Base-by-base conservation (phyloP, 2,888 invertebrate genomes). In the Pogonocherus hispidulus region DNA sequence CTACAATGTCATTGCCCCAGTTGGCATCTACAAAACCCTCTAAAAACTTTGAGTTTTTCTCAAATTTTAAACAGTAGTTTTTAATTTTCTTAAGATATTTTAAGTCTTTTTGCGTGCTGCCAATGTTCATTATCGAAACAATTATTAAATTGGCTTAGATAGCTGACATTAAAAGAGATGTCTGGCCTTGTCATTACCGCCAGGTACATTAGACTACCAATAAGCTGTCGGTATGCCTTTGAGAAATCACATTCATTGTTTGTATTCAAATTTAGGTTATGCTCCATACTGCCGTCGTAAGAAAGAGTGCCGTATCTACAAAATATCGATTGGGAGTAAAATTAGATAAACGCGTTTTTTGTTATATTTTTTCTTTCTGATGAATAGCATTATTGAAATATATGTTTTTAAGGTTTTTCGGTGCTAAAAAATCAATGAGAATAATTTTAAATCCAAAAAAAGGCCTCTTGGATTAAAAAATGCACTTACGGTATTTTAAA, bases 1-100 rank as follows among this genome's bases (percentile, higher is more conserved):
- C 65, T 8, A 23, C 2, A 18, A 8, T 16, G 47, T 62, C 41
- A 22, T 49, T 52, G 9, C 68, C 76, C 77, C 75, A 76, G 66
- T 78, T 78, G 9, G 78, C 78, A 69, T 78, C 78, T 18, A 75
- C 76, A 75, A 44, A 76, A 8, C 72, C 75, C 11, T 59, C 55
- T 20, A 76, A 11, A 51, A n/a, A 8, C 9, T 20, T 20, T 22
- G 4, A 8, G 11, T 23, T 6, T 51, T 51, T 51, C 11, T 20
- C 59, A 44, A 19, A 57, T 18, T 3, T 19, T 32, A 22, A 23
- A 51, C 51, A 8, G 22, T 20, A 51, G 22, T 22, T 47, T 19
- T 51, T 51, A 20, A 22, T 51, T n/a, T 14, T 14, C 14, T 51
- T 20, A 16, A 66, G 66, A 66, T 69, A 69, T 44, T 27, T 67